These are phyloP conservation scores for Echeneis naucrates DNA, from an alignment of 2,797 vertebrate species.

Conservation along the genomic window DNA sequence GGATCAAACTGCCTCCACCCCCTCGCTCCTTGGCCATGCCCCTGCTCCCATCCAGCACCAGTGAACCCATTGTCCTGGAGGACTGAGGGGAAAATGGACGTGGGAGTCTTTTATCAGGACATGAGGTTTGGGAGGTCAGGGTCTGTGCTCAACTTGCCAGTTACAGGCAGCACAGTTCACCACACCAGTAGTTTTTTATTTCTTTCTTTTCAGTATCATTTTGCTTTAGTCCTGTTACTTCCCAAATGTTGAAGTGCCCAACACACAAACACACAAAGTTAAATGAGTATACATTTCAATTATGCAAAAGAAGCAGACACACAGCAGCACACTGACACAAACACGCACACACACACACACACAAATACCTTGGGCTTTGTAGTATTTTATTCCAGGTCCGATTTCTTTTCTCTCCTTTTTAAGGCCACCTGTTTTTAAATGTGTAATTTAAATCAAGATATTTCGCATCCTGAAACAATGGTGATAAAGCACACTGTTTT, in stretches of 20 bases:
- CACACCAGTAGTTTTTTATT: conserved; percentile 70
- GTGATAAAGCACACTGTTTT: conserved; percentile 82
- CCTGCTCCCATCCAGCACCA: conserved; percentile 91
- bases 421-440: conserved; percentile 77
- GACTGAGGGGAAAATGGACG: conserved; percentile 80
- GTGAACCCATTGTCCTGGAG: conserved; percentile 93
- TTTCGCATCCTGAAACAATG: conserved; percentile 75
- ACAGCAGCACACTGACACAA: conserved; percentile 19
- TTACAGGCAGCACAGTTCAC: conserved; percentile 60
- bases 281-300: conserved; percentile 13
- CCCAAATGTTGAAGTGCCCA: conserved; percentile 50
- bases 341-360: too few relatives aligned
- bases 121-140: conserved; percentile 27
- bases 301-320: background rate
- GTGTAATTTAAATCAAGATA: conserved; percentile 82
- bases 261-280: conserved; percentile 28
- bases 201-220: conserved; percentile 54
- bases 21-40: conserved; percentile 84
- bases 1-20: conserved; percentile 88
- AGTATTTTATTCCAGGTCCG: conserved; percentile 73
- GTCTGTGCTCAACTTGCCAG: conserved; percentile 55
- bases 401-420: conserved; percentile 59
- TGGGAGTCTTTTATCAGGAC: conserved; percentile 50
- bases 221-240: conserved; percentile 68
- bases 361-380: conserved; percentile 65